Percentiles rank a stretch among this genome's conserved stretches.
These are phyloP conservation scores for Vidua macroura DNA, from an alignment of 2,113 vertebrate genomes.

Conservation along the genomic window DNA sequence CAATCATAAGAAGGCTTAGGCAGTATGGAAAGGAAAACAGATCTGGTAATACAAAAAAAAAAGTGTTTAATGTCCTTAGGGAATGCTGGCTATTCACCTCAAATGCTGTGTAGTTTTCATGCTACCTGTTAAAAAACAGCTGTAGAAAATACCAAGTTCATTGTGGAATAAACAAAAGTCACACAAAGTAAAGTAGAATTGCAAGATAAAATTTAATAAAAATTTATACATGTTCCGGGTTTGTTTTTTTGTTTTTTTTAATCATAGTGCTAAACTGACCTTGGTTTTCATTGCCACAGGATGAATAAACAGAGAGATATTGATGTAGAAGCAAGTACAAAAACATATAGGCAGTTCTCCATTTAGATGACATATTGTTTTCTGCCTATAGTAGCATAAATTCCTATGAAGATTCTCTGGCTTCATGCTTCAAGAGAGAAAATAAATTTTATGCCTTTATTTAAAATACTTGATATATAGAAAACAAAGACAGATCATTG, in stretches of 20 bases:
- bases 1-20: not conserved
- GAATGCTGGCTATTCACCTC: not conserved
- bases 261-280: not conserved
- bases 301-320: not conserved
- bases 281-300: not conserved
- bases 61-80: not conserved
- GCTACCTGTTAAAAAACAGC: not conserved
- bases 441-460: not conserved
- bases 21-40: not conserved
- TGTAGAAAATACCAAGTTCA: not conserved
- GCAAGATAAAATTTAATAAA: not conserved
- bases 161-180: not conserved
- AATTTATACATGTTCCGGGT: not conserved
- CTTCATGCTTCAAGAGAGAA: not conserved
- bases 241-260: not conserved
- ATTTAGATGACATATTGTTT: not conserved
- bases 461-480: not conserved
- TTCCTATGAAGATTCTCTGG: not conserved
- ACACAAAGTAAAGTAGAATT: not conserved
- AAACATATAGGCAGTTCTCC: not conserved
- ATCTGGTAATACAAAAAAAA: not conserved
- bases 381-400: not conserved
- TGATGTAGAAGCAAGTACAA: not conserved
- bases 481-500: not conserved
- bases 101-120: not conserved